Base-by-base conservation (phyloP, 2,797 vertebrate genomes). In the Hylomyscus alleni region DNA sequence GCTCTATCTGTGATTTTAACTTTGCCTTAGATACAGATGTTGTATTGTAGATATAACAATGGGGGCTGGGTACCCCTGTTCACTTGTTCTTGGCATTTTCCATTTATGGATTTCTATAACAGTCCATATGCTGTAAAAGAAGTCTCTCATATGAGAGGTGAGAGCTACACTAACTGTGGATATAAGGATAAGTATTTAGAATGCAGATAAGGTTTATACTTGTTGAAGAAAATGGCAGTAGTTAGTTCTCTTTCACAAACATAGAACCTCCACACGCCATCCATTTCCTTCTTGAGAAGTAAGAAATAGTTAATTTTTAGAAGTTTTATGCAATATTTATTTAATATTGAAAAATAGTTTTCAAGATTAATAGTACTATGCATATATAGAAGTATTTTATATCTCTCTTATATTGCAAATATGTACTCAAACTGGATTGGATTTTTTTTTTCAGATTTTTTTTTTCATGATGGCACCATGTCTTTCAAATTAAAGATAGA, bases 261-360 rank as follows among this genome's bases (percentile, higher is more conserved):
- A n/a, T 54, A 13, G 62, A 91, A 80, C 6, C 52, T 31, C 78
- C 31, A 65, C 2, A 29, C 3, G 50, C 6, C 1, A 77, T 19
- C 11, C 31, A 69, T 52, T 89, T 93, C 86, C 29, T 93, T 77
- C 56, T 89, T 94, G 54, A 75, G 1, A 84, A 96, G 62, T 65
- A 26, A 20, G 34, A 88, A 73, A 67, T 1, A 95, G n/a, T 58
- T 52, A 19, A 37, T 87, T 54, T 10, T 17, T 84, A 65, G 4
- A 90, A 54, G 24, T 76, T 62, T 69, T 24, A 65, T 62, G 17
- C 4, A 62, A 85, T 54, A 2, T 40, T 80, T 69, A 44, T 69
- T 80, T 82, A 78, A 76, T 72, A 31, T 93, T 94, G 19, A 85
- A 65, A 92, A 93, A 92, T n/a, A 17, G 75, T 37, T 17, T 73